These are phyloP conservation scores for Fissipunctia ypsillon DNA, from an alignment of 2,888 invertebrate species.

Conservation along the genomic window DNA sequence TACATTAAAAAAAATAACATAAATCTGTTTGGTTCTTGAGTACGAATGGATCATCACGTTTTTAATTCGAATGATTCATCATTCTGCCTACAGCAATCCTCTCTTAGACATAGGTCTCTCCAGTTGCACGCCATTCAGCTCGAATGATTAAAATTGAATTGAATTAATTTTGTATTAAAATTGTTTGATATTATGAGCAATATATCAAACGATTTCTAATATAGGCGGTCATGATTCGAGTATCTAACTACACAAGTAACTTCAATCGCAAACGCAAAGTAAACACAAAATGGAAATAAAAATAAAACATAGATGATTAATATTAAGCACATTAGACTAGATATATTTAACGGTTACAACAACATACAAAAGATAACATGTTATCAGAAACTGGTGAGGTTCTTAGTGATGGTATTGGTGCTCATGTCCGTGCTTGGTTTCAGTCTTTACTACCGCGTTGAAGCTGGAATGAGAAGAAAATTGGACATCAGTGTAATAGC, in stretches of 20 bases:
- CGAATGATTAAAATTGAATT: not conserved
- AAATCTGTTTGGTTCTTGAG: not conserved
- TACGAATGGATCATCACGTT: not conserved
- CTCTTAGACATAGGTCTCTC: no score
- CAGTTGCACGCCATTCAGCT: no score
- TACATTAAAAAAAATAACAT: not conserved
- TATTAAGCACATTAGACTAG: constrained; percentile 59
- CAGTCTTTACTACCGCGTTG: constrained; percentile 86
- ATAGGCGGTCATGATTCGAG: no score
- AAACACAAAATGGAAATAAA: not conserved
- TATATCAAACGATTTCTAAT: not conserved
- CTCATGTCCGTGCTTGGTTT: constrained; percentile 60
- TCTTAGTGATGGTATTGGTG: constrained; percentile 71
- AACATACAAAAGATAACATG: constrained; percentile 44
- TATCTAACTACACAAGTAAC: no score
- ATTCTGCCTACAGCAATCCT: no score
- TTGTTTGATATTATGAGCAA: not conserved
- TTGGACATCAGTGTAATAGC: not conserved
- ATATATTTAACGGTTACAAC: constrained; percentile 55
- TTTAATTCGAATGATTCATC: no score
- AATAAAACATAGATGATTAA: constrained; percentile 20
- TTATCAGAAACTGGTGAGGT: constrained; percentile 36
- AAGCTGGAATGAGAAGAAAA: constrained; percentile 77
- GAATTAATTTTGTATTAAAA: no score
- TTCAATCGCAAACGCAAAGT: not conserved